phyloP scores from a whole-genome alignment of 2,888 invertebrate species.

The Biston stratarius region DNA sequence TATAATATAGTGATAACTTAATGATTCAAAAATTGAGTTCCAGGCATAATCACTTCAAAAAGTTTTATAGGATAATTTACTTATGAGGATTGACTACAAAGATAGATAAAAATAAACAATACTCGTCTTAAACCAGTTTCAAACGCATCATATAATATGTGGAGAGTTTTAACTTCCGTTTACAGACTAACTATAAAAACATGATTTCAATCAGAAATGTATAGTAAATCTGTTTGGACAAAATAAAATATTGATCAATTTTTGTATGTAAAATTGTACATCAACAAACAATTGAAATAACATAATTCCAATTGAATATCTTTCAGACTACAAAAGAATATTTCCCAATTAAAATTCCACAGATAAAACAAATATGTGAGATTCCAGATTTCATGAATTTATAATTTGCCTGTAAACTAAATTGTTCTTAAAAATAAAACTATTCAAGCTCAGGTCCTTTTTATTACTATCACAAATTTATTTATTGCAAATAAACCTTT shows the following conservation, averaged over 20 bases:
- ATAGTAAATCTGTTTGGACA: not conserved
- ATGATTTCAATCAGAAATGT: not conserved
- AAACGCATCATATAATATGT: not conserved
- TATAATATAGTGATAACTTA: too few species aligned
- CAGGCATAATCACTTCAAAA: too few species aligned
- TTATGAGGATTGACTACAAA: too few species aligned
- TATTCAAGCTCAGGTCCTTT: constrained; percentile 64
- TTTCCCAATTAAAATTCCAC: too few species aligned
- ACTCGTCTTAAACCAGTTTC: not conserved
- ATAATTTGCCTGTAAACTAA: constrained; percentile 34
- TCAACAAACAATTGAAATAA: too few species aligned
- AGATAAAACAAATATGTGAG: not conserved
- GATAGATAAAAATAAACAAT: too few species aligned
- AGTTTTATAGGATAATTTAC: too few species aligned
- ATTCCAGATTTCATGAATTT: not conserved
- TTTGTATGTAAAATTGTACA: too few species aligned
- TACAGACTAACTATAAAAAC: constrained; percentile 10
- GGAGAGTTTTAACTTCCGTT: not conserved
- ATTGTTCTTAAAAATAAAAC: constrained; percentile 40
- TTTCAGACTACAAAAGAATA: too few species aligned
- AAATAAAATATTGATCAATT: not conserved
- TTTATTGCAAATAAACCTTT: constrained; percentile 47
- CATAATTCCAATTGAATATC: too few species aligned
- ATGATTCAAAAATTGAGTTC: too few species aligned
- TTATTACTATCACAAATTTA: constrained; percentile 48